Conservation (phyloP, 1,140 invertebrate species). For the Centruroides vittatus region DNA sequence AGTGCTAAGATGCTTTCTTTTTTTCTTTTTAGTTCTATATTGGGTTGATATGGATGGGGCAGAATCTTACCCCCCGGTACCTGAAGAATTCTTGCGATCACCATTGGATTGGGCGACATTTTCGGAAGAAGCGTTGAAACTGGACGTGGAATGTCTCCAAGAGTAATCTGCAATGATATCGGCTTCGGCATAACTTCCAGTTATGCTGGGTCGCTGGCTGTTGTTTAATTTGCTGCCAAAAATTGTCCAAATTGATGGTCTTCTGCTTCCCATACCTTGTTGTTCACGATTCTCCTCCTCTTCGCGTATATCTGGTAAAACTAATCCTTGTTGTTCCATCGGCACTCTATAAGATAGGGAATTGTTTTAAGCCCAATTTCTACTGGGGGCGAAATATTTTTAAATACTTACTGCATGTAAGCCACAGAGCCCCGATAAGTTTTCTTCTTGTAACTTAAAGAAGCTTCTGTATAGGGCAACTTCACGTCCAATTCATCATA, state of each 20-base stretch:
- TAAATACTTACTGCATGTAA: conserved; percentile 40
- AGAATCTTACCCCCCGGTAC: conserved; percentile 18
- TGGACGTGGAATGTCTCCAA: neutral
- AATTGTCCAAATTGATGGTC: conserved; percentile 8
- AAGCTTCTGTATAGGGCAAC: conserved; percentile 47
- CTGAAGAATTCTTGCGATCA: conserved; percentile 13
- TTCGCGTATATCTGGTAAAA: conserved; percentile 41
- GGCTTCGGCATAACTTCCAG: conserved; percentile 4
- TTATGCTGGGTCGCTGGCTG: conserved; percentile 4
- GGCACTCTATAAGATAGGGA: conserved; percentile 34
- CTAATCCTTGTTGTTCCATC: conserved; percentile 44
- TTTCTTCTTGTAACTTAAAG: conserved; percentile 44
- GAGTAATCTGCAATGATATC: conserved; percentile 3
- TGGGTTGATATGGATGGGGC: conserved; percentile 9
- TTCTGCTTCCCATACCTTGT: conserved; percentile 4
- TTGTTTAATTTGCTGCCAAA: conserved; percentile 10
- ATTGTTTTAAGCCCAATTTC: neutral
- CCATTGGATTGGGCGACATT: neutral
- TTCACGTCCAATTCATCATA: conserved; percentile 41
- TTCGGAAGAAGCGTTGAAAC: neutral
- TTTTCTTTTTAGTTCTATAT: too few relatives aligned
- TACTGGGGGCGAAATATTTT: too few relatives aligned
- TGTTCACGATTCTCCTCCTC: conserved; percentile 28
- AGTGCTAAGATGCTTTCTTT: too few relatives aligned
- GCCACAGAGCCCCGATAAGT: conserved; percentile 48